Conservation (phyloP, 2,888 invertebrate species). For the Siphonodentalium dalli region DNA sequence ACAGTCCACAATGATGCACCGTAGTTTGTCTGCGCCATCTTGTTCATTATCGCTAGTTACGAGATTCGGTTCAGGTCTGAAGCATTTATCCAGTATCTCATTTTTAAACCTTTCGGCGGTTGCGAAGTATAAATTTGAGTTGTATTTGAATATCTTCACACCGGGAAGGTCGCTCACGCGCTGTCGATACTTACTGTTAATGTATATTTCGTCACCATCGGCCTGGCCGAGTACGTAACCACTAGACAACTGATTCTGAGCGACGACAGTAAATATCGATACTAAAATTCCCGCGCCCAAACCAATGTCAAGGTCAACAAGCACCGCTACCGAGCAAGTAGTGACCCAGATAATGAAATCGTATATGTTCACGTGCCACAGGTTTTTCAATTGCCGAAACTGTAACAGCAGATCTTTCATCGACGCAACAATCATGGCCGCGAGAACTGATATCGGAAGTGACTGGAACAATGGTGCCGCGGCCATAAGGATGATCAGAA, state of each 20-base stretch:
- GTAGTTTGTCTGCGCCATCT: too few species aligned
- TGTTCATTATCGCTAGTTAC: too few species aligned
- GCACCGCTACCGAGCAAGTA: constrained; percentile 39
- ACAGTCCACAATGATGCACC: constrained; percentile 46
- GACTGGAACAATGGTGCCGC: constrained; percentile 50
- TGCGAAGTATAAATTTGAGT: constrained; percentile 26
- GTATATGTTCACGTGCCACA: constrained; percentile 78
- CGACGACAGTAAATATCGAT: constrained; percentile 39
- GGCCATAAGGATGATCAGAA: constrained; percentile 53
- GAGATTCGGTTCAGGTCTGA: constrained; percentile 19
- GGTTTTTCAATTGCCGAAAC: constrained; percentile 72
- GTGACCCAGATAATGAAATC: constrained; percentile 72
- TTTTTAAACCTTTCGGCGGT: constrained; percentile 28
- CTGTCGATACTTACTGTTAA: too few species aligned
- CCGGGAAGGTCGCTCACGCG: too few species aligned
- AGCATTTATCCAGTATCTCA: constrained; percentile 8
- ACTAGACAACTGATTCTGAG: constrained; percentile 36
- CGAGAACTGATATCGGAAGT: constrained; percentile 59
- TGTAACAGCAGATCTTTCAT: constrained; percentile 70
- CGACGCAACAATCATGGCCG: constrained; percentile 65
- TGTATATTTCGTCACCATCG: constrained; percentile 15
- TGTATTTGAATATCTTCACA: constrained; percentile 22
- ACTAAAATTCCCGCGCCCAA: constrained; percentile 44
- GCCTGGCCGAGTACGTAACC: constrained; percentile 22
- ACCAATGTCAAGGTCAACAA: constrained; percentile 53